Evolutionary conservation across 2,797 vertebrate genomes (phyloP).

Genomic region (Garrulus glandarius): DNA sequence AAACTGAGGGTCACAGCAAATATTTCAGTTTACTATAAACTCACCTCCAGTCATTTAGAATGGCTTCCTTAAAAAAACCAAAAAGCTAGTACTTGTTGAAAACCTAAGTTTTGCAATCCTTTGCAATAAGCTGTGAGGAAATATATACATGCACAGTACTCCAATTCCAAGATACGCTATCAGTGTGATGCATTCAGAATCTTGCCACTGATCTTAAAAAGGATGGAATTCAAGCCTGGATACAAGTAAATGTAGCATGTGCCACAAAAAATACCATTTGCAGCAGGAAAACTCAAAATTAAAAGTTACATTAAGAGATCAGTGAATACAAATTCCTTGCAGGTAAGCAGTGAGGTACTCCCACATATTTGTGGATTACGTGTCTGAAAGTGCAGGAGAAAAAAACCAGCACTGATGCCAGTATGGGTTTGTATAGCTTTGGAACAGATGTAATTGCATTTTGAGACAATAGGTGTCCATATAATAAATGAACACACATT

Average conservation of each 20-base stretch:
- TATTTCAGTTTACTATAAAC: background rate
- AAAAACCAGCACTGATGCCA: background rate
- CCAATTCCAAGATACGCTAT: background rate
- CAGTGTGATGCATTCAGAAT: background rate
- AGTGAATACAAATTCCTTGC: background rate
- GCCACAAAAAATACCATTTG: background rate
- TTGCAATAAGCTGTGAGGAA: background rate
- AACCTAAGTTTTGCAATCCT: background rate
- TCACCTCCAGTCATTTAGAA: background rate
- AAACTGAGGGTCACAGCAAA: background rate
- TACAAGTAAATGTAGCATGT: background rate
- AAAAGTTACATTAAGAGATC: background rate
- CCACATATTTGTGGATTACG: background rate
- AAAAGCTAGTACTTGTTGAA: background rate
- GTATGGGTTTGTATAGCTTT: background rate
- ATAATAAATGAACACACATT: background rate
- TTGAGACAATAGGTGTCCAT: background rate
- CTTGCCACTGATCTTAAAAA: background rate
- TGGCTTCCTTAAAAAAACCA: background rate
- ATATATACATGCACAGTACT: background rate
- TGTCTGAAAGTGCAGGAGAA: background rate
- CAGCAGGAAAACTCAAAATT: background rate
- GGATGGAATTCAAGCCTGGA: background rate
- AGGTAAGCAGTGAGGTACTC: background rate
- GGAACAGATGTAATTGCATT: background rate